Evolutionary conservation across 2,797 vertebrate genomes (phyloP), one percentile per base, ranked within the genome.

Genomic region (Poecilia picta): DNA sequence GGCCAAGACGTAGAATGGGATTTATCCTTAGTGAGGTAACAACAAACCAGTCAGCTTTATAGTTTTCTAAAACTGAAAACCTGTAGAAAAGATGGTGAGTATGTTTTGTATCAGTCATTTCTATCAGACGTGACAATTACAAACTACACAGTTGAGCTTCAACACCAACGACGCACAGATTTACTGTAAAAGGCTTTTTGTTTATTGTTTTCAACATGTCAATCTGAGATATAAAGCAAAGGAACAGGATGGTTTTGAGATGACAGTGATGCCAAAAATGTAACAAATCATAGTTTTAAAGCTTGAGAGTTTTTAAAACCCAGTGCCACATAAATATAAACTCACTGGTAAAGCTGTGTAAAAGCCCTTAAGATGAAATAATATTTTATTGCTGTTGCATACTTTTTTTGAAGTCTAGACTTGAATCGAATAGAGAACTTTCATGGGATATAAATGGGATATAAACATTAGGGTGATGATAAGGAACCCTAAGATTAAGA

Each of bases 181-280:
- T 71, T 28, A 71, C 39, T 28, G 41, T 45, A 45, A 71, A 71
- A 71, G 28, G 41, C 68, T n/a, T 23, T 70, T 71, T 45, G 36
- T 71, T 71, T 71, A 71, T 71, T 71, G 68, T 45, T 71, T 70
- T n/a, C n/a, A 71, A 45, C 68, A 45, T 39, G 20, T 45, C 41
- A 15, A n/a, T 71, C 68, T 71, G 41, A 5, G 10, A 28, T 71
- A 12, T 16, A 71, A 45, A 71, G 41, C 6, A 66, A 71, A 31
- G 68, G 13, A 45, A n/a, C 23, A 16, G 12, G 43, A 7, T 15
- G 39, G 2, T n/a, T n/a, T 31, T n/a, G 41, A 45, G 68, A 71
- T 71, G 68, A 71, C 23, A 71, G 11, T 13, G 68, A n/a, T n/a
- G n/a, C n/a, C 25, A 45, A 43, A 71, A 71, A 45, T 25, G 1